A percentile compares a stretch with the other conserved stretches of the same genome.
Evolutionary conservation across 2,888 invertebrate genomes (phyloP).

Genomic region (Tromatobia lineatoria): DNA sequence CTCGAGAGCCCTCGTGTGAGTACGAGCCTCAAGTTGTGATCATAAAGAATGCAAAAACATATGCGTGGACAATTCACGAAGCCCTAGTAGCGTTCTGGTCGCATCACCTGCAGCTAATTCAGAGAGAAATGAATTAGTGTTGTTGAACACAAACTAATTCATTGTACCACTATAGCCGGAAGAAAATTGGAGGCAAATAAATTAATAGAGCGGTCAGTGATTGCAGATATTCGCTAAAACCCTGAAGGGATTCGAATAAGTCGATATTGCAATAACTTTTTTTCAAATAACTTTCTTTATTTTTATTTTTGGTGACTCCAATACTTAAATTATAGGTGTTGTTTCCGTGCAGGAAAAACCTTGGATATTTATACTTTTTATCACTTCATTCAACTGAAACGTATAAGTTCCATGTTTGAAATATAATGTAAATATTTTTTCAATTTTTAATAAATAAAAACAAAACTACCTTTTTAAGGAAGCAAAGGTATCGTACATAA

Average conservation of each 20-base stretch:
- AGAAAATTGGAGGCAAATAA: constrained; percentile 9
- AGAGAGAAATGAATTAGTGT: constrained; percentile 41
- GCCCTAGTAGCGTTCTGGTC: neutral
- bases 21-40: neutral
- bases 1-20: constrained; percentile 34
- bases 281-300: neutral
- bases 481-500: too few species aligned
- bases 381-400: too few species aligned
- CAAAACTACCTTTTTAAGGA: too few species aligned
- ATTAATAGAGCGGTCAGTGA: neutral
- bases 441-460: too few species aligned
- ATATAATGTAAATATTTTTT: too few species aligned
- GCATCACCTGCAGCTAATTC: constrained; percentile 50
- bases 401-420: too few species aligned
- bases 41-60: constrained; percentile 36
- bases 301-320: too few species aligned
- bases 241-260: neutral
- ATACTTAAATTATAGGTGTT: too few species aligned
- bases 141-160: constrained; percentile 40
- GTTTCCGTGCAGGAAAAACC: too few species aligned
- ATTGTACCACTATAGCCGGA: constrained; percentile 10
- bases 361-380: too few species aligned
- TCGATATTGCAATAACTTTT: neutral
- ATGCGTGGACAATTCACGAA: constrained; percentile 26
- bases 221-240: neutral